phyloP scores from a whole-genome alignment of 2,113 vertebrate genomes.

The Oenanthe oenanthe region DNA sequence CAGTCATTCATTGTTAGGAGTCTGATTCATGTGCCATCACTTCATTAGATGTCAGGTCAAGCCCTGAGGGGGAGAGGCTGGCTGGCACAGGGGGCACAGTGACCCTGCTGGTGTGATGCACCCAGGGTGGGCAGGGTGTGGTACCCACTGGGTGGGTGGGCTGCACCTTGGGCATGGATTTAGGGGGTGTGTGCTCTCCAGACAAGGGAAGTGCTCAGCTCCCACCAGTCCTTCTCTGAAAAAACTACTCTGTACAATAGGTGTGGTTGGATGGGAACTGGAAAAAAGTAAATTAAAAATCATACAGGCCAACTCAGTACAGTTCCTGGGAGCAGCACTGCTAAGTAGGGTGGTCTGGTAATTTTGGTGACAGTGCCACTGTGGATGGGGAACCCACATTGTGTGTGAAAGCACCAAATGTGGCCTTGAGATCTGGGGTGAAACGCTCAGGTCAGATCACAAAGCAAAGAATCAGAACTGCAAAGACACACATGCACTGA shows the following conservation, averaged over 20 bases:
- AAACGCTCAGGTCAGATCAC: not conserved
- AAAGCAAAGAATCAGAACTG: not conserved
- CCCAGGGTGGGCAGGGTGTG: not conserved
- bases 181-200: accelerated
- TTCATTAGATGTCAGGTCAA: slow-evolving; percentile 1
- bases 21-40: slow-evolving; percentile 32
- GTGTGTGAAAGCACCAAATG: not conserved
- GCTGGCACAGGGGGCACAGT: accelerated
- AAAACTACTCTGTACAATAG: not conserved
- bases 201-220: not conserved
- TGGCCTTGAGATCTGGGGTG: not conserved
- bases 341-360: not conserved
- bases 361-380: not conserved
- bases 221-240: not conserved
- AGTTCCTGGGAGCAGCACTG: not conserved
- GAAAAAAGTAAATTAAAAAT: not conserved
- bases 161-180: not conserved
- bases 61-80: not conserved
- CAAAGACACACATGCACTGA: not conserved
- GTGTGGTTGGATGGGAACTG: not conserved
- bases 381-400: not conserved
- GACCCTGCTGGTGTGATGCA: accelerated
- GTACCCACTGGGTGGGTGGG: not conserved
- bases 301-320: too few species aligned
- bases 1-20: slow-evolving; percentile 47